Evolutionary conservation across 2,888 invertebrate genomes (phyloP).

Genomic region (Venusia cambrica): DNA sequence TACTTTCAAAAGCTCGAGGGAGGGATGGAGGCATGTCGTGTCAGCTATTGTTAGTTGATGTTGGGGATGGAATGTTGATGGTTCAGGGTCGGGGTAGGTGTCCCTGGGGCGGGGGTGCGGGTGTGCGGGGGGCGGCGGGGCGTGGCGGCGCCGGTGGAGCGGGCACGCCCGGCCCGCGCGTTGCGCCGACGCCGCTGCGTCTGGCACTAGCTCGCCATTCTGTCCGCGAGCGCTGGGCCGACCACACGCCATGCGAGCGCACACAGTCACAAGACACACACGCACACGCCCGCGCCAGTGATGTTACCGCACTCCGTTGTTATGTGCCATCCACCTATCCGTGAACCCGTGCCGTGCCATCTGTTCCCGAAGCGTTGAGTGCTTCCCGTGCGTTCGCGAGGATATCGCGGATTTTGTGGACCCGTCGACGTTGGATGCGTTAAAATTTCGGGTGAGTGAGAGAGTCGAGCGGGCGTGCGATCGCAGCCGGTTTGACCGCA

Average conservation of each 20-base stretch:
- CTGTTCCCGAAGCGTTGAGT: conserved; percentile 71
- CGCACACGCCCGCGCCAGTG: conserved; percentile 63
- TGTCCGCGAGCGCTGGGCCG: conserved; percentile 57
- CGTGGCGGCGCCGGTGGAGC: conserved; percentile 47
- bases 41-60: conserved; percentile 21
- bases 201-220: no score
- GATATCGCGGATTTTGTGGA: conserved; percentile 65
- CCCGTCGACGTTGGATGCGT: conserved; percentile 75
- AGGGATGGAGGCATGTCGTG: no score
- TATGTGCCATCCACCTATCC: conserved; percentile 64
- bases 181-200: no score
- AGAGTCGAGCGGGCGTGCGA: conserved; percentile 66
- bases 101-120: conserved; percentile 32
- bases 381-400: conserved; percentile 39
- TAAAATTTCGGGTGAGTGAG: conserved; percentile 80
- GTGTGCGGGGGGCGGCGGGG: conserved; percentile 32
- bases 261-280: conserved; percentile 51
- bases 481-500: conserved; percentile 79
- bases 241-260: conserved; percentile 56
- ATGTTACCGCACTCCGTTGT: conserved; percentile 70
- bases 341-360: conserved; percentile 68
- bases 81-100: conserved; percentile 32
- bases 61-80: conserved; percentile 34
- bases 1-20: no score
- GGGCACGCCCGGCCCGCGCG: conserved; percentile 56